These are phyloP conservation scores for Galbula dea DNA, from an alignment of 2,113 vertebrate species.

Conservation along the genomic window DNA sequence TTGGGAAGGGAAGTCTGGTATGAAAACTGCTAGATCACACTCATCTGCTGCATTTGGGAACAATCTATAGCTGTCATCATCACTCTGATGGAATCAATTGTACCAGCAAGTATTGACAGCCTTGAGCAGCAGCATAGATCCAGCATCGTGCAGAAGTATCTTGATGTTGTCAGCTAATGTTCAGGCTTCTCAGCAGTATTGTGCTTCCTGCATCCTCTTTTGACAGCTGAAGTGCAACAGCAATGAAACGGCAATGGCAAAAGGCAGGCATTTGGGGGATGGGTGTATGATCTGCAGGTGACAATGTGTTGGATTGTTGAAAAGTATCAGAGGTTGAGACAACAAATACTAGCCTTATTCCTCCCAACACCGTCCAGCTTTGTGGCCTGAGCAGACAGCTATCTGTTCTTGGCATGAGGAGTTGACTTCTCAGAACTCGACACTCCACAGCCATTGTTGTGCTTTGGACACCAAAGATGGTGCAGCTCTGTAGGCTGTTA, in stretches of 20 bases:
- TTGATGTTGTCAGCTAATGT: neutral
- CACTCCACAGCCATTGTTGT: neutral
- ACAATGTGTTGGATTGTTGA: neutral
- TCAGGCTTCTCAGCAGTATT: neutral
- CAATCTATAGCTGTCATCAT: neutral
- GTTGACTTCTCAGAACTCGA: neutral
- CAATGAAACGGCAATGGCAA: neutral
- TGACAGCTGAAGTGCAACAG: neutral
- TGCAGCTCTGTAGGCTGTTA: neutral
- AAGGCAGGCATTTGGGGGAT: neutral
- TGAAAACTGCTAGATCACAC: neutral
- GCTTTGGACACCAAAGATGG: neutral
- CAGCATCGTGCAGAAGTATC: neutral
- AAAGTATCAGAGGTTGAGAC: neutral
- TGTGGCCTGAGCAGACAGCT: neutral
- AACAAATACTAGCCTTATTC: neutral
- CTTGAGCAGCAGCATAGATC: neutral
- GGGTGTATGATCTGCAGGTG: neutral
- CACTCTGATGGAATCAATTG: neutral
- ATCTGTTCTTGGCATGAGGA: neutral
- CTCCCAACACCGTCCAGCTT: accelerated
- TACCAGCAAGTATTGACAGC: neutral
- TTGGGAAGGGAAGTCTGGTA: neutral
- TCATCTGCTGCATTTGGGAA: neutral
- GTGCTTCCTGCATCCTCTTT: neutral